phyloP scores from a whole-genome alignment of 2,113 vertebrate species.

The Rhynchopsitta pachyrhyncha region DNA sequence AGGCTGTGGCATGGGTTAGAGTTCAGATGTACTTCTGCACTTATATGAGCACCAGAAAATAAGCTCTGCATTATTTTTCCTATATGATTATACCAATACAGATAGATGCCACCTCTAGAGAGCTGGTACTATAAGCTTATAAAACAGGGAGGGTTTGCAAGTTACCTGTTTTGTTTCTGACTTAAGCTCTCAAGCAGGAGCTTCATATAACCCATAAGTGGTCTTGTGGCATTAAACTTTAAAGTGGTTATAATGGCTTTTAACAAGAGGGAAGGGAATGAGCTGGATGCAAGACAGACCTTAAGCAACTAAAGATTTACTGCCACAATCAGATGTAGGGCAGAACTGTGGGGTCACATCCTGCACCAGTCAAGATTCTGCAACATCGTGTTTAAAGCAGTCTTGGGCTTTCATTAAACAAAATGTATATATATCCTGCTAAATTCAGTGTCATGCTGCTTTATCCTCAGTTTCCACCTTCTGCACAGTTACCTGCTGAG shows the following conservation, averaged over 20 bases:
- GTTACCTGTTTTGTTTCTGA: not conserved
- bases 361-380: not conserved
- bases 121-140: not conserved
- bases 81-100: not conserved
- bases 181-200: not conserved
- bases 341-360: not conserved
- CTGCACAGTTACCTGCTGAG: not conserved
- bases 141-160: not conserved
- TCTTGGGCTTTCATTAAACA: not conserved
- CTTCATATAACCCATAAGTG: not conserved
- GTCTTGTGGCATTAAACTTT: not conserved
- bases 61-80: not conserved
- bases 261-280: not conserved
- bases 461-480: not conserved
- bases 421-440: not conserved
- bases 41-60: not conserved
- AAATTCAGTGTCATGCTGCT: not conserved
- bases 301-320: not conserved
- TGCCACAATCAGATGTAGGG: not conserved
- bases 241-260: not conserved
- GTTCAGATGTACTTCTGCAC: not conserved
- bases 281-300: fast-evolving
- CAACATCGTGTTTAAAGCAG: not conserved
- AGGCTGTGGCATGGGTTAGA: not conserved
- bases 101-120: not conserved